These are phyloP conservation scores for Lycorma delicatula DNA, from an alignment of 1,140 invertebrate species.

Conservation along the genomic window DNA sequence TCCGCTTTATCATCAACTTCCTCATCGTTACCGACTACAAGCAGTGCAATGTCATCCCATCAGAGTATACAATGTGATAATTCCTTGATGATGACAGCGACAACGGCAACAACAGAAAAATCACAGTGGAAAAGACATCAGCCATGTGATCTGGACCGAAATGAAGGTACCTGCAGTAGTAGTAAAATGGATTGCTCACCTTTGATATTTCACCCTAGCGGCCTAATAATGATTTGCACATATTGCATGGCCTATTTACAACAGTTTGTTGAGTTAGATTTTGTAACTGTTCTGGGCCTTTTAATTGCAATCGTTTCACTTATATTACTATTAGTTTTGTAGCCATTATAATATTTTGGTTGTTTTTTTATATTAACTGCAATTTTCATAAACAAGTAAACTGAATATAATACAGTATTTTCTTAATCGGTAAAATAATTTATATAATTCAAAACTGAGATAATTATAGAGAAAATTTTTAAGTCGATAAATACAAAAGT, in stretches of 20 bases:
- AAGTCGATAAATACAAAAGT: too few relatives aligned
- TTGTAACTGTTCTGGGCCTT: conserved; percentile 55
- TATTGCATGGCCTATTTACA: conserved; percentile 53
- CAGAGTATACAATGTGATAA: too few relatives aligned
- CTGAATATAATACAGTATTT: too few relatives aligned
- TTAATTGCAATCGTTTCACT: conserved; percentile 58
- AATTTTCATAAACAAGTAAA: too few relatives aligned
- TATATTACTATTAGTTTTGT: conserved; percentile 38
- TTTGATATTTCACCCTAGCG: conserved; percentile 5
- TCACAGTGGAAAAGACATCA: background rate
- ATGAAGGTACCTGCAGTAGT: conserved; percentile 1
- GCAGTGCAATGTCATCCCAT: background rate
- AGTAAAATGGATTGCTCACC: conserved; percentile 3
- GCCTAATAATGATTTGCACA: conserved; percentile 52
- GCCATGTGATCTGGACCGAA: background rate
- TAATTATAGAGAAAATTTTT: too few relatives aligned
- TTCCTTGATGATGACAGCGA: too few relatives aligned
- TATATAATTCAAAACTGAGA: too few relatives aligned
- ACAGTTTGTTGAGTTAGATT: conserved; percentile 52
- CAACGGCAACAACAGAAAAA: conserved; percentile 8
- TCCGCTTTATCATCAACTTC: background rate
- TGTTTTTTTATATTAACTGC: too few relatives aligned
- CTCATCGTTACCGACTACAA: background rate
- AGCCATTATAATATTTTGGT: too few relatives aligned
- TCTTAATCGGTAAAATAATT: too few relatives aligned